Evolutionary conservation across 2,113 vertebrate species (phyloP).

Genomic region (Odocoileus virginianus): DNA sequence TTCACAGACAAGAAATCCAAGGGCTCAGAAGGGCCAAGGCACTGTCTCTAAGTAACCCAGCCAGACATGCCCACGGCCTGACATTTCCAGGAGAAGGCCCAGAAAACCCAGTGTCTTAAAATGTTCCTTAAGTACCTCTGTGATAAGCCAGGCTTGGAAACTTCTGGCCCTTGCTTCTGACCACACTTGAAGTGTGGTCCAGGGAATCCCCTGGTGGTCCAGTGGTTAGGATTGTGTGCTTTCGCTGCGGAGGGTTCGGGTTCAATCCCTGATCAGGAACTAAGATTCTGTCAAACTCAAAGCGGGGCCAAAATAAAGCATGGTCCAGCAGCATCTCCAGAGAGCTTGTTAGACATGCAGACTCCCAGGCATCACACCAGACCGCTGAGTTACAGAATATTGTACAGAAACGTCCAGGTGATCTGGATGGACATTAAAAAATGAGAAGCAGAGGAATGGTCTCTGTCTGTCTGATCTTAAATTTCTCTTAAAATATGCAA

Average conservation of each 20-base stretch:
- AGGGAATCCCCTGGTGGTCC: not conserved
- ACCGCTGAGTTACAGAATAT: not conserved
- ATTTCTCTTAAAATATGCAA: not conserved
- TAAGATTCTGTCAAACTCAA: not conserved
- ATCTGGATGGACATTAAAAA: not conserved
- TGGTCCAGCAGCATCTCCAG: not conserved
- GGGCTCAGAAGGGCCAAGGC: not conserved
- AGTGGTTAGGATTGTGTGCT: not conserved
- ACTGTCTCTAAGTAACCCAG: not conserved
- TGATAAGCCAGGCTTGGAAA: not conserved
- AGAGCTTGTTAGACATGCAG: not conserved
- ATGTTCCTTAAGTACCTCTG: not conserved
- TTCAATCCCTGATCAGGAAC: not conserved
- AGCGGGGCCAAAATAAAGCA: not conserved
- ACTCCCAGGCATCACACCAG: not conserved
- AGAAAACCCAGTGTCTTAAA: not conserved
- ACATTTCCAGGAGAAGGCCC: not conserved
- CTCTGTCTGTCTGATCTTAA: not conserved
- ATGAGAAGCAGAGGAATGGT: not conserved
- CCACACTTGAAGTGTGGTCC: not conserved
- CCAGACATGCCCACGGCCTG: not conserved
- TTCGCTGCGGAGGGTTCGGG: not conserved
- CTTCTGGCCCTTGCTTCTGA: not conserved
- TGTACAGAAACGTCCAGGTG: not conserved
- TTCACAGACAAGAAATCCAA: not conserved